These are phyloP conservation scores for Percopsis transmontana DNA, from an alignment of 2,113 vertebrate species.

Conservation along the genomic window DNA sequence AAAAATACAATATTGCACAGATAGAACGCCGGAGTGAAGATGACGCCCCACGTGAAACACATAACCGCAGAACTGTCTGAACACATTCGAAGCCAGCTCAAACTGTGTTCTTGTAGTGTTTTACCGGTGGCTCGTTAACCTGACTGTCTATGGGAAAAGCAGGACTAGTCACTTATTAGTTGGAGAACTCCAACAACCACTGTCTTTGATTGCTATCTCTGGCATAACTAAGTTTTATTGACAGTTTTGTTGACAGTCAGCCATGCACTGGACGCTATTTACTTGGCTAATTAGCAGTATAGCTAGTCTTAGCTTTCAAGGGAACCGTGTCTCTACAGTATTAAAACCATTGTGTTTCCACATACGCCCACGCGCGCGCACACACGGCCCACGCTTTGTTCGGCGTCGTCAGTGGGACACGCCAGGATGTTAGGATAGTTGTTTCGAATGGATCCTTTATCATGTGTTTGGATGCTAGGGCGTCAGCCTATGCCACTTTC, in stretches of 20 bases:
- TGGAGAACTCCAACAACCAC: neutral
- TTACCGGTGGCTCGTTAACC: conserved; percentile 29
- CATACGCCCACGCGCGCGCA: conserved; percentile 5
- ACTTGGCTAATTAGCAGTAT: conserved; percentile 17
- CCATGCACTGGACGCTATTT: neutral
- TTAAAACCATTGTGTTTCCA: conserved; percentile 48
- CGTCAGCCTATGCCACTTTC: conserved; percentile 34
- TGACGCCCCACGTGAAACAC: conserved; percentile 48
- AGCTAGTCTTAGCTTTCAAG: conserved; percentile 37
- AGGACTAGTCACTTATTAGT: conserved; percentile 11
- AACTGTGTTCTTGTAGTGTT: conserved; percentile 24
- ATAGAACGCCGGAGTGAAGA: conserved; percentile 19
- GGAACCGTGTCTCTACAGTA: conserved; percentile 42
- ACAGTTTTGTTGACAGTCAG: neutral
- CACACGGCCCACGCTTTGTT: conserved; percentile 6
- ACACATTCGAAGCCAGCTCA: neutral
- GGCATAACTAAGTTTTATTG: neutral
- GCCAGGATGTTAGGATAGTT: neutral
- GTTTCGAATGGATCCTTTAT: conserved; percentile 6
- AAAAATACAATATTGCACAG: conserved; percentile 38
- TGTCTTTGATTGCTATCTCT: neutral
- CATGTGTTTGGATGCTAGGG: conserved; percentile 21
- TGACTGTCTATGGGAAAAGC: conserved; percentile 19
- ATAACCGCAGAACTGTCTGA: conserved; percentile 22
- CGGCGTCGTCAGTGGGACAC: conserved; percentile 6